Evolutionary conservation across 37 sponge, comb jelly and placozoan species (phyloP).

Genomic region (Halisarca cf. caerulea): DNA sequence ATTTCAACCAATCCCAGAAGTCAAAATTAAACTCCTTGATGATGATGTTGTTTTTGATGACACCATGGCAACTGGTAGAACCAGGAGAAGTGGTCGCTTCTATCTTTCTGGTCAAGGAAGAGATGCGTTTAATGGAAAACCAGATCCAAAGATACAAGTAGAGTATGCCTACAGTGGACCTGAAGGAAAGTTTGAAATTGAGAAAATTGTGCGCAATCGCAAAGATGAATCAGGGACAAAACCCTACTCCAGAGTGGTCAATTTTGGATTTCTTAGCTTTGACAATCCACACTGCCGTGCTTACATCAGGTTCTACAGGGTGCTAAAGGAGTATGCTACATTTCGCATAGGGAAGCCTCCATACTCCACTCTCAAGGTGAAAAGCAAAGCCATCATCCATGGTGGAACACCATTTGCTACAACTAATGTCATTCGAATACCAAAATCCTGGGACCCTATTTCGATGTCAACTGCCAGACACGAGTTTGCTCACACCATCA

Average conservation of each 20-base stretch:
- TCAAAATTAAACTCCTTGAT: not conserved
- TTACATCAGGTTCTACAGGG: not conserved
- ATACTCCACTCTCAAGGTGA: not conserved
- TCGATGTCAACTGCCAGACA: not conserved
- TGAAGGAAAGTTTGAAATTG: not conserved
- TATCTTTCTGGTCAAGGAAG: not conserved
- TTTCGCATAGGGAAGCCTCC: not conserved
- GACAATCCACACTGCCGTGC: slow-evolving; percentile 33
- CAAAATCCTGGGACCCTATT: not conserved
- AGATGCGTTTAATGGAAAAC: slow-evolving; percentile 12
- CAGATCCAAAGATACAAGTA: slow-evolving; percentile 3
- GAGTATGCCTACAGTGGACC: not conserved
- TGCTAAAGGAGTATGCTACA: not conserved
- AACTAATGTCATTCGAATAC: not conserved
- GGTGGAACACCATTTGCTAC: slow-evolving; percentile 22
- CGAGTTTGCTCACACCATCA: slow-evolving; percentile 38
- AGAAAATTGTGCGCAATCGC: too few relatives aligned
- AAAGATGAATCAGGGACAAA: not conserved
- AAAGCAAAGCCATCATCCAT: not conserved
- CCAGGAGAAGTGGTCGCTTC: not conserved
- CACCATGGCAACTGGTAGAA: not conserved
- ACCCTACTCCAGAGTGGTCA: not conserved
- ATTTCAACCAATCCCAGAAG: not conserved
- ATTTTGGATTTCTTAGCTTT: slow-evolving; percentile 1
- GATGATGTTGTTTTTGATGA: not conserved